Evolutionary conservation across 2,888 invertebrate genomes (phyloP).

Genomic region (Acholoe squamosa): DNA sequence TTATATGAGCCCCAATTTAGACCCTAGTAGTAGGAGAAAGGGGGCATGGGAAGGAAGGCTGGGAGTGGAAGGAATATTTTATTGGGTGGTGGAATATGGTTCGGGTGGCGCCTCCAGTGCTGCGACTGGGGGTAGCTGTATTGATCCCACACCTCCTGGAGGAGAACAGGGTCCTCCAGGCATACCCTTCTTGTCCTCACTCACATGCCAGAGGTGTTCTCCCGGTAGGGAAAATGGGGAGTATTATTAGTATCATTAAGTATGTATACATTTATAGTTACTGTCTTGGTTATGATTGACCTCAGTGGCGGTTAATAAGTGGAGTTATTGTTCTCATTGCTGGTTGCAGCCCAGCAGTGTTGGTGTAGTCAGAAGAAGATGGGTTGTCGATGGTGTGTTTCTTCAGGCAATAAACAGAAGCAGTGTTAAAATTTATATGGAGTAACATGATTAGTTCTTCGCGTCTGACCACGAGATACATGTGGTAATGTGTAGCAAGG

Average conservation of each 20-base stretch:
- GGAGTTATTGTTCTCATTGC: not conserved
- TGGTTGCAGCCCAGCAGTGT: not conserved
- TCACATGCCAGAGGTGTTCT: too few relatives aligned
- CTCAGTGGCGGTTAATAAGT: not conserved
- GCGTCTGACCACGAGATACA: too few relatives aligned
- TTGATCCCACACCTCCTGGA: constrained; percentile 20
- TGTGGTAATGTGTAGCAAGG: too few relatives aligned
- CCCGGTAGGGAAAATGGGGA: too few relatives aligned
- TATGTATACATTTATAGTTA: not conserved
- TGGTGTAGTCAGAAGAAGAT: too few relatives aligned
- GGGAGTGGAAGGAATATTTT: constrained; percentile 3
- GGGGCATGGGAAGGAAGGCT: not conserved
- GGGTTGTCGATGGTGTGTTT: too few relatives aligned
- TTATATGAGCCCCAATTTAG: too few relatives aligned
- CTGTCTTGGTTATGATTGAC: not conserved
- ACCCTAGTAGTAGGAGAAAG: not conserved
- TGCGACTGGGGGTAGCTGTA: not conserved
- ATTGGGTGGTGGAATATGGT: constrained; percentile 11
- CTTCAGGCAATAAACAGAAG: too few relatives aligned
- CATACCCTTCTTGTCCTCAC: not conserved
- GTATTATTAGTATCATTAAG: not conserved
- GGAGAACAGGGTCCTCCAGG: constrained; percentile 12
- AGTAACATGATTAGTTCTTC: too few relatives aligned
- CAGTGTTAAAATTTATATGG: too few relatives aligned
- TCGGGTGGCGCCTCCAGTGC: not conserved